Base-by-base conservation (phyloP, 92 coral and sea anemone genomes). In the Chrysogorgia sp. region DNA sequence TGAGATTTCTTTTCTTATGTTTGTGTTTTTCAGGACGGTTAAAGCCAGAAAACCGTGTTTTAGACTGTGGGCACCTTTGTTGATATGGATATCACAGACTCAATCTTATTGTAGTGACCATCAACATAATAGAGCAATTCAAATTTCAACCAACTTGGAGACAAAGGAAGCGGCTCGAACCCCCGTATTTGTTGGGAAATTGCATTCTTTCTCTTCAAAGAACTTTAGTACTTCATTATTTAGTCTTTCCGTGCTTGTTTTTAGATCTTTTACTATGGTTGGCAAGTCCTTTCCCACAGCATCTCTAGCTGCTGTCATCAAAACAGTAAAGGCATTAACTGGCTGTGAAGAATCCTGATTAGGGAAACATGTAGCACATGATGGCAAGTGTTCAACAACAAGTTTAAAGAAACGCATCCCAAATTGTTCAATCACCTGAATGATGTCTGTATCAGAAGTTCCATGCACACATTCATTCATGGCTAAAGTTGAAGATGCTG, bases 41-140 rank as follows among this genome's bases (percentile, higher is more conserved):
- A 24, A 75, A 83, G 34, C 86, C 68, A 62, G 75, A 72, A 47
- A 75, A 83, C 33, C 48, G 57, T 24, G 25, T 63, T 64, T 75
- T 55, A 55, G 53, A 75, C 76, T 64, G 28, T 32, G 32, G 77
- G 86, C 32, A 83, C 62, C 59, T 57, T 74, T 35, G 57, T 58
- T 35, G 55, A 35, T 15, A 63, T 63, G 31, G 63, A 12, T 26
- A 76, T 0, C 62, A 49, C 77, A 47, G 62, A 2, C 57, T 66
- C 82, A 53, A 76, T 40, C 71, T 83, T 63, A 45, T 34, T 61
- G 67, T 74, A 77, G 52, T 75, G 86, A 23, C 86, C 86, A 64
- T 83, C 86, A 7, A 75, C 30, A 56, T 50, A 83, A 34, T 58
- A 83, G 8, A 48, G 62, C 63, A 71, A 71, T 8, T 71, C 61